phyloP scores from a whole-genome alignment of 2,888 invertebrate species.

The Himalopsyche japonica region DNA sequence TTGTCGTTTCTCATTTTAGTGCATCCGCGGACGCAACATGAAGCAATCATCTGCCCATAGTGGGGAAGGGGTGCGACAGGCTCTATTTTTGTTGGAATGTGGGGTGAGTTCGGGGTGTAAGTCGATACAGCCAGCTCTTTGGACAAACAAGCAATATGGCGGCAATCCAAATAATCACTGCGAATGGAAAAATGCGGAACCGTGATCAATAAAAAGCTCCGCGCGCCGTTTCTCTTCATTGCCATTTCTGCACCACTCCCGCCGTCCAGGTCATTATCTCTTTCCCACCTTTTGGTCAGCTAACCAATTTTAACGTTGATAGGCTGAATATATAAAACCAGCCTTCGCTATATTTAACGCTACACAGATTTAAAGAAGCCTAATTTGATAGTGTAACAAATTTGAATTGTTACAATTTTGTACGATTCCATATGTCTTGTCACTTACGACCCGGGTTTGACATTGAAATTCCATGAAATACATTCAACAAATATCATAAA shows the following conservation, averaged over 20 bases:
- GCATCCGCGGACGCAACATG: not conserved
- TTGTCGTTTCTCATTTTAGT: not conserved
- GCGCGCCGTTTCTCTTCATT: not conserved
- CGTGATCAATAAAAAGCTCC: conserved; percentile 24
- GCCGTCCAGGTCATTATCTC: not conserved
- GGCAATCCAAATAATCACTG: conserved; percentile 40
- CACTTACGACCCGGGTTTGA: too few relatives aligned
- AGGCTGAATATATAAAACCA: too few relatives aligned
- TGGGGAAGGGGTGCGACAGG: not conserved
- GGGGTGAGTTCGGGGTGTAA: conserved; percentile 6
- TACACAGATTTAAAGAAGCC: too few relatives aligned
- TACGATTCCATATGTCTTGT: too few relatives aligned
- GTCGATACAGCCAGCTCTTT: conserved; percentile 34
- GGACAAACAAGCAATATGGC: conserved; percentile 41
- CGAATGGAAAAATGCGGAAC: conserved; percentile 39
- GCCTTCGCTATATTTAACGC: too few relatives aligned
- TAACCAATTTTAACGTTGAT: not conserved
- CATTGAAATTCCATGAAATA: too few relatives aligned
- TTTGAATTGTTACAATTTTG: too few relatives aligned
- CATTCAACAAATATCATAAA: too few relatives aligned
- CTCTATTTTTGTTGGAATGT: not conserved
- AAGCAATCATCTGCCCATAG: not conserved
- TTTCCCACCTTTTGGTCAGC: not conserved
- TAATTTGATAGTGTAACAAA: too few relatives aligned
- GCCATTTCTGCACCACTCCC: not conserved